Base-by-base conservation (phyloP, 2,888 invertebrate genomes). In the Leucozona laternaria region DNA sequence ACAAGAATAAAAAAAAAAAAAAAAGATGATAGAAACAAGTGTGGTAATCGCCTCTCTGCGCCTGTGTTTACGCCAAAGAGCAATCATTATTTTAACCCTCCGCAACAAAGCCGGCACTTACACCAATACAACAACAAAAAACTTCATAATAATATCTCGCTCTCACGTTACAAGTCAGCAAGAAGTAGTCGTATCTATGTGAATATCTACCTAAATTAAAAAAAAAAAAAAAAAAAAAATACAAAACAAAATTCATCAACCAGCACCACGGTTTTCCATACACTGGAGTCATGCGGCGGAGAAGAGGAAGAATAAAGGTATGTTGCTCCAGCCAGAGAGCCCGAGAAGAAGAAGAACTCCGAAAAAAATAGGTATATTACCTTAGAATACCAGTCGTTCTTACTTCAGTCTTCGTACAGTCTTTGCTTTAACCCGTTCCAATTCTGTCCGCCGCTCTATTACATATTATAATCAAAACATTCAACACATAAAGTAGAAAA, bases 401-500 rank as follows among this genome's bases (percentile, higher is more conserved):
- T 92, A 92, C 91, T 93, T 93, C 92, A 93, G 93, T 93, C 93
- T 93, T 93, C 93, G 93, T 93, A 92, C 92, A 93, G 93, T 93
- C 93, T 93, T 93, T 92, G 93, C 93, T 93, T 93, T 92, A 93
- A 93, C 93, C 93, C 93, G 93, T 93, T 93, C 93, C 93, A 93
- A 92, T 91, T 92, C 92, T 92, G 92, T 92, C 93, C 92, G 93
- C 92, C 92, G 92, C 90, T 91, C 89, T 89, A 88, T 88, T 88
- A 88, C 89, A 90, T 89, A 91, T 90, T 90, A 84, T 87, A 86
- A 88, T 84, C 85, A 89, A 66, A 86, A 89, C 78, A 86, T 88
- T 87, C 88, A 88, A 88, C 83, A 89, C 88, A 82, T 75, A 79
- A 66, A 79, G 79, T 70, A 80, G 83, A 86, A 72, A 80, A 75